Conservation (phyloP, 1,140 invertebrate species). For the Brachionus paranguensis region DNA sequence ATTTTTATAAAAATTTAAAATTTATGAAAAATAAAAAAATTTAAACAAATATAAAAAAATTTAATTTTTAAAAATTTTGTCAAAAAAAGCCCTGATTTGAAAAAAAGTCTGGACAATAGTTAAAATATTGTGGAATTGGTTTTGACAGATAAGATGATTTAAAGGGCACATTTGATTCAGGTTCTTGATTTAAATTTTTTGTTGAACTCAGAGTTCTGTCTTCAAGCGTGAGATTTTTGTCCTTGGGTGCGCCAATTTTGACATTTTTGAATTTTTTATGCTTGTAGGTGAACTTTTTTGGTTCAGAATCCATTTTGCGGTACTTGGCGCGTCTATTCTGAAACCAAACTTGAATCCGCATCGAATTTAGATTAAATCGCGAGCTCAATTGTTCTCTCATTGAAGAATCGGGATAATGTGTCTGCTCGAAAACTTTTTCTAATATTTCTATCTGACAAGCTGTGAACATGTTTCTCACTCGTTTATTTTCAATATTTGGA, state of each 20-base stretch:
- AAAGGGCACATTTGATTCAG: not conserved
- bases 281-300: not conserved
- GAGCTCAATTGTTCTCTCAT: slow-evolving; percentile 95
- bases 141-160: not conserved
- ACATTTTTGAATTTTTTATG: slow-evolving; percentile 4
- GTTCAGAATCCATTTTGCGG: slow-evolving; percentile 30
- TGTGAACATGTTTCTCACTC: slow-evolving; percentile 11
- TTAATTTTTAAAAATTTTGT: not conserved
- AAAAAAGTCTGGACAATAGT: not conserved
- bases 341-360: slow-evolving; percentile 76
- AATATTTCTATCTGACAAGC: slow-evolving; percentile 83
- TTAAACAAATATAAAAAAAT: not conserved
- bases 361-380: slow-evolving; percentile 98
- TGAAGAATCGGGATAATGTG: slow-evolving; percentile 99
- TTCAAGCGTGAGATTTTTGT: too few species aligned
- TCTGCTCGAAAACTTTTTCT: slow-evolving; percentile 97
- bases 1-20: too few species aligned
- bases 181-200: not conserved
- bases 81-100: not conserved
- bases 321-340: slow-evolving; percentile 35
- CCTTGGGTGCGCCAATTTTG: not conserved
- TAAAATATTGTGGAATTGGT: not conserved
- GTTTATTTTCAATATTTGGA: slow-evolving; percentile 16
- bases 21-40: not conserved
- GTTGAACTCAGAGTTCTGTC: not conserved